Evolutionary conservation across 1,140 invertebrate genomes (phyloP).

Genomic region (Ceratina japonica): DNA sequence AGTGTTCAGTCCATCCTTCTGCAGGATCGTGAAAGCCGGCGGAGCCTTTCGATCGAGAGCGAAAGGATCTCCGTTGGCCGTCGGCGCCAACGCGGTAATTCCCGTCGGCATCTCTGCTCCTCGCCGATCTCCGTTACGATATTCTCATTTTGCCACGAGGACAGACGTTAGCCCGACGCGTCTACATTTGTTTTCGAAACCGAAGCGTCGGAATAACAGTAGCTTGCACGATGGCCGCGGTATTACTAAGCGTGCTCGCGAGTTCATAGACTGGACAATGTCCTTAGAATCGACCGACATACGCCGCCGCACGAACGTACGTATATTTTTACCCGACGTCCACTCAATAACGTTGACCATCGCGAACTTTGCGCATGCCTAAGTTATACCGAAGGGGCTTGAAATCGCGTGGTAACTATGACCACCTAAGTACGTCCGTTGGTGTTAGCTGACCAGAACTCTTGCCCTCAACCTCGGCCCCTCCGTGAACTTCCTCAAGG

Average conservation of each 20-base stretch:
- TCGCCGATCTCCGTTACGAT: neutral
- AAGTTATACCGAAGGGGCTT: slow-evolving; percentile 41
- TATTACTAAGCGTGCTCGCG: slow-evolving; percentile 54
- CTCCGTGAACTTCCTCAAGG: slow-evolving; percentile 53
- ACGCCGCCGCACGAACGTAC: slow-evolving; percentile 60
- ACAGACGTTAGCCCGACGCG: too few species aligned
- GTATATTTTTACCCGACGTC: slow-evolving; percentile 69
- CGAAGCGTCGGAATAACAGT: neutral
- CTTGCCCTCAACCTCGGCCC: slow-evolving; percentile 23
- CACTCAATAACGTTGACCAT: slow-evolving; percentile 78
- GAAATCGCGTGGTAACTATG: slow-evolving; percentile 46
- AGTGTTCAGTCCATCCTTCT: slow-evolving; percentile 71
- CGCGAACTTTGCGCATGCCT: slow-evolving; percentile 72
- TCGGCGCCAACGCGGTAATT: slow-evolving; percentile 64
- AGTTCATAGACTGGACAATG: slow-evolving; percentile 72
- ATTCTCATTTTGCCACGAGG: too few species aligned
- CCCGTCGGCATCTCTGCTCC: slow-evolving; percentile 65
- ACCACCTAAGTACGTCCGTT: slow-evolving; percentile 39
- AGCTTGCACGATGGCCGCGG: slow-evolving; percentile 48
- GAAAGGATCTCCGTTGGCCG: slow-evolving; percentile 58
- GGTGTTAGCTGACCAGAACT: slow-evolving; percentile 27
- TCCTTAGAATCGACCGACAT: slow-evolving; percentile 70
- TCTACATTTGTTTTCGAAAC: too few species aligned
- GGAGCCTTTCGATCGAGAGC: slow-evolving; percentile 59
- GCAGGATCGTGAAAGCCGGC: slow-evolving; percentile 73